Evolutionary conservation across 1,140 invertebrate genomes (phyloP), one percentile per base, ranked within the genome.

Genomic region (Aphis craccivora): DNA sequence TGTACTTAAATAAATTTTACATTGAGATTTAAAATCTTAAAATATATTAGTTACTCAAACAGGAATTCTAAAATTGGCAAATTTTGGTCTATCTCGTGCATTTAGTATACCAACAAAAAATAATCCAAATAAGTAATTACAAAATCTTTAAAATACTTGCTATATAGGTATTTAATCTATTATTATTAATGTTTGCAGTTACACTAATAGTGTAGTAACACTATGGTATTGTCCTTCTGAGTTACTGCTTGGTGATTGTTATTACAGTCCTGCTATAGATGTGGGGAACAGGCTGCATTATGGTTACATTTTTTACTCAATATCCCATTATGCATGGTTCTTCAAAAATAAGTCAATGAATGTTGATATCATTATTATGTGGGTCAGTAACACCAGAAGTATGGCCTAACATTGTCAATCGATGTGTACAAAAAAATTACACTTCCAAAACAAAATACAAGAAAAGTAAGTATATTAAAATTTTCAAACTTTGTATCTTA

Each of bases 291-390:
- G 99, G 99, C 1, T 99, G 99, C 95, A 99, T 99, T 81, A 99
- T 99, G 99, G 99, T 99, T 0, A 99, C 99, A 96, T 99, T 99
- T 98, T 99, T 99, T 99, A 99, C 99, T 0, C 96, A 99, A 94
- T 96, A 95, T 83, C 97, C 97, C 8, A 97, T 97, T 60, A 96
- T 97, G 96, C 97, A 97, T 96, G 99, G 99, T 1, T 98, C 97
- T 94, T 98, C 98, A 18, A 99, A 99, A 95, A 98, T 99, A 94
- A 98, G 99, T 94, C 99, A 99, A 95, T 95, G 99, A 1, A 98
- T 97, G 22, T 96, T 99, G 23, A 99, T 99, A 93, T 98, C 97
- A 1, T 98, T 99, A 95, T 95, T 99, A 20, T 99, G 99, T 96
- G 99, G 99, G 0, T 98, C 98, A 0, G 99, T 99, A 87, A 98